These are phyloP conservation scores for Chlamydotis undulata DNA, from an alignment of 2,113 vertebrate species.

Conservation along the genomic window DNA sequence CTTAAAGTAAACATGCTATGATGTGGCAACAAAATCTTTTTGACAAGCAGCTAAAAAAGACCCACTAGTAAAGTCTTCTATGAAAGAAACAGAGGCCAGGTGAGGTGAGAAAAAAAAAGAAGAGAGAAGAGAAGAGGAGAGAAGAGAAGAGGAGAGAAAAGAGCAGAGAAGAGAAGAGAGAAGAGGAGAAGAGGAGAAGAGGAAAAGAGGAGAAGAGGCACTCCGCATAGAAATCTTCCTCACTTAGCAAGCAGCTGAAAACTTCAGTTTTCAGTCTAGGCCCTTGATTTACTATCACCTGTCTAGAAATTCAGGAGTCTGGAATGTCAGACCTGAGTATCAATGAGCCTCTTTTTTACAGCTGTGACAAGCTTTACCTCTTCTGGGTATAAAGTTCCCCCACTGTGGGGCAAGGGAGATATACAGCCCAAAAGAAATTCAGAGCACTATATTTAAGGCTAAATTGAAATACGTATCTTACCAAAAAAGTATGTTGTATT, in stretches of 20 bases:
- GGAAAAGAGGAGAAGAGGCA: not conserved
- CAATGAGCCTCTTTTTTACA: not conserved
- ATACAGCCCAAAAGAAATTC: not conserved
- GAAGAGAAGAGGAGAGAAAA: too few relatives aligned
- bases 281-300: not conserved
- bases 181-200: not conserved
- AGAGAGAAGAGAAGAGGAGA: accelerated
- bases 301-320: not conserved
- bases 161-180: not conserved
- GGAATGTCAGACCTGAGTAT: not conserved
- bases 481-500: not conserved
- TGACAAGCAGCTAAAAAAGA: not conserved
- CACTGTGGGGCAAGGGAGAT: not conserved
- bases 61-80: not conserved
- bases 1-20: not conserved
- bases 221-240: not conserved
- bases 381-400: not conserved
- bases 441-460: not conserved
- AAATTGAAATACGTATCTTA: not conserved
- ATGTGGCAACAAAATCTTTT: not conserved
- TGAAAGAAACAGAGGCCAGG: too few relatives aligned
- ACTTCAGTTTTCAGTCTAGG: not conserved
- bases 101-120: too few relatives aligned
- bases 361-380: not conserved
- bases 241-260: not conserved